These are phyloP conservation scores for Protomyctophum bolini DNA, from an alignment of 2,113 vertebrate genomes.

Conservation along the genomic window DNA sequence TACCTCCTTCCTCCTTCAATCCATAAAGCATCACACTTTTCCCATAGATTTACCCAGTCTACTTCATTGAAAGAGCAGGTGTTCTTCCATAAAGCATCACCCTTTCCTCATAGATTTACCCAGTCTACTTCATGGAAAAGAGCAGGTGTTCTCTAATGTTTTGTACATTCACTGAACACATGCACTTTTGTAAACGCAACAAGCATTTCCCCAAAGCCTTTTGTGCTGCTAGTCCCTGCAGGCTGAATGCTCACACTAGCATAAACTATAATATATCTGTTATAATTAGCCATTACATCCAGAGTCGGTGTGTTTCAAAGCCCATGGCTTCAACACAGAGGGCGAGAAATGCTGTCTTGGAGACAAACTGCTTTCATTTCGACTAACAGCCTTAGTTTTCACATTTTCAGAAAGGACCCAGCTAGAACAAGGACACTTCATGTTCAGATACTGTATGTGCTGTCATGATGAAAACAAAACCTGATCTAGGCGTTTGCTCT, in stretches of 20 bases:
- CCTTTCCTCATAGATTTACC: no score
- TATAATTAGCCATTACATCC: conserved; percentile 65
- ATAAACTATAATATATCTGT: conserved; percentile 50
- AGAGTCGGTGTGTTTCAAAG: conserved; percentile 23
- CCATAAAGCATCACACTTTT: neutral
- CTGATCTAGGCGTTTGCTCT: neutral
- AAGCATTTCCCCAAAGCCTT: neutral
- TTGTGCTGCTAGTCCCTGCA: conserved; percentile 22
- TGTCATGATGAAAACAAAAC: conserved; percentile 10
- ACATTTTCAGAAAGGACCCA: neutral
- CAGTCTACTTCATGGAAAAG: no score
- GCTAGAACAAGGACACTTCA: neutral
- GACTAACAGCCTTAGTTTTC: conserved; percentile 3
- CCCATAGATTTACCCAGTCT: neutral
- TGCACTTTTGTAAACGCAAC: no score
- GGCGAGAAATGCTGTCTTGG: conserved; percentile 15
- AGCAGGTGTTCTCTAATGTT: no score
- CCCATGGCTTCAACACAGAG: conserved; percentile 15
- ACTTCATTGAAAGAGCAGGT: no score
- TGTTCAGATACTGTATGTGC: conserved; percentile 18
- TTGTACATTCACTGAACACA: no score
- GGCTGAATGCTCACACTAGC: conserved; percentile 37
- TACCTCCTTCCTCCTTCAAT: no score
- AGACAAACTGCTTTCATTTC: conserved; percentile 9
- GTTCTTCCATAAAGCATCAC: no score